Evolutionary conservation across 2,888 invertebrate species (phyloP), one percentile per base, ranked within the genome.

Genomic region (Strigamia maritima): DNA sequence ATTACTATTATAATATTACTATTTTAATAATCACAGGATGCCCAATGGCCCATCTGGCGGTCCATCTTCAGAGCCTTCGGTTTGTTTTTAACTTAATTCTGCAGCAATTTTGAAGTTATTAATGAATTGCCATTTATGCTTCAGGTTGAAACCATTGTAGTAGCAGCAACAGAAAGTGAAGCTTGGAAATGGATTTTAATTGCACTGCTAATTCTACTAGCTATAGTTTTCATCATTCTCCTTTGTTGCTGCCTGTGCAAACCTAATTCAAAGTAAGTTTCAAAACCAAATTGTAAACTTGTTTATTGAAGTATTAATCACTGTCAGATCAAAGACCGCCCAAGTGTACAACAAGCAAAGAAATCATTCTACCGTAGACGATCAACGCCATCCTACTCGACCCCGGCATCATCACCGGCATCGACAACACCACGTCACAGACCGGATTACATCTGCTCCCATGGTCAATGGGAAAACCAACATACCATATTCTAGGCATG

Each of bases 101-200:
- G 14, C 12, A 35, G 7, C 6, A 8, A 1, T 31, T 2, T 7
- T 4, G 35, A 1, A 35, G 35, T 35, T 35, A 2, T 35, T 35
- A 8, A 8, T 8, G 1, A 54, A 54, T n/a, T n/a, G 19, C 6
- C 14, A 70, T 70, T 70, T 70, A 22, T 3, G 22, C 22, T 28
- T 40, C 19, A 54, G 60, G 16, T 19, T 54, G 31, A 14, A 16
- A 35, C 22, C 4, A 6, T 74, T 7, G 19, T n/a, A 78, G 76
- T 65, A 10, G 40, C 38, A 10, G 70, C 24, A 2, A 28, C 40
- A 38, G 76, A 75, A 38, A 80, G 80, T 26, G 24, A 76, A 2
- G 81, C 80, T 28, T 81, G 81, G 81, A 81, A 81, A 79, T 76
- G 81, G 70, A 80, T 79, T 22, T 49, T 81, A 70, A 81, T 81